Conservation (phyloP, 2,113 vertebrate species). For the Triplophysa dalaica region DNA sequence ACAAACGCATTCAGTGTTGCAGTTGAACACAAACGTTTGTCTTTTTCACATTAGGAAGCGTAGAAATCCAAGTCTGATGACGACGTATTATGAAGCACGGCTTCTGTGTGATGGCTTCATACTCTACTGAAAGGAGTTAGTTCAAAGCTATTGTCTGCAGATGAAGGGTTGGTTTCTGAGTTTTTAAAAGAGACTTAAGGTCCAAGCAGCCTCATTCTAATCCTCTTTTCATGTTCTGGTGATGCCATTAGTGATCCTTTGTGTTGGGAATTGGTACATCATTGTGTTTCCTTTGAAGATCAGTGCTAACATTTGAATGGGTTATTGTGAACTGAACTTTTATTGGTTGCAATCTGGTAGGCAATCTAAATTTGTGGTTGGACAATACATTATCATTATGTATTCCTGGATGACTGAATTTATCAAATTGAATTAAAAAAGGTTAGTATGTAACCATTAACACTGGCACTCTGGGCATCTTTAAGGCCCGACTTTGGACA, state of each 20-base stretch:
- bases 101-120: conserved; percentile 42
- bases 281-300: conserved; percentile 37
- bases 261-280: conserved; percentile 42
- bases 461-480: neutral
- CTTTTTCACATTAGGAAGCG: neutral
- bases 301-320: conserved; percentile 7
- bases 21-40: neutral
- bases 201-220: conserved; percentile 33
- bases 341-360: neutral
- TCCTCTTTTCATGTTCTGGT: conserved; percentile 43
- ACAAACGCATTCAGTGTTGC: neutral
- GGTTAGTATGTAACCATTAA: neutral
- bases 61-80: neutral
- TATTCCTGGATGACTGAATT: neutral
- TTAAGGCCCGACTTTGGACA: neutral
- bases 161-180: conserved; percentile 27
- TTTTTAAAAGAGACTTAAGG: conserved; percentile 32
- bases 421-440: neutral
- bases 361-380: neutral
- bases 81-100: neutral
- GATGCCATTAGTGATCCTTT: conserved; percentile 49
- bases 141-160: conserved; percentile 45
- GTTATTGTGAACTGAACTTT: neutral
- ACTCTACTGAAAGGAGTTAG: conserved; percentile 40
- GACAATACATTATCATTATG: neutral